Base-by-base conservation (phyloP, 2,113 vertebrate species). In the Gobiocypris rarus region DNA sequence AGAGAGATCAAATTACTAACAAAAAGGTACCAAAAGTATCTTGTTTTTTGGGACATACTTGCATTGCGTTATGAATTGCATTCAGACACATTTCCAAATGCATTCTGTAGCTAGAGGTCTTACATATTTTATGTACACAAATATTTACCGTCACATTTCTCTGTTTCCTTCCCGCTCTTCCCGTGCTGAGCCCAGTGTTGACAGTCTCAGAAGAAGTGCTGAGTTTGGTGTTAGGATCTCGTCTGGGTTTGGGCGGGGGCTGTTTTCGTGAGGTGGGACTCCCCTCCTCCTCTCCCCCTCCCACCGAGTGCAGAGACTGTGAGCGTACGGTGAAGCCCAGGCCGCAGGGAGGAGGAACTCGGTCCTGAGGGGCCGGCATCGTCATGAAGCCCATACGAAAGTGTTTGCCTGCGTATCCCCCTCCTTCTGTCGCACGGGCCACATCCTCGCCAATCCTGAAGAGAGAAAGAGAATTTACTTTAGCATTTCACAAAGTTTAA, bases 381-480 rank as follows among this genome's bases (percentile, higher is more conserved):
- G 98, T 99, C 97, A 98, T 98, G 91, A 97, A 99, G 79, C 97
- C 98, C 96, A 99, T 97, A 70, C 98, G 95, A 91, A 97, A 98
- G 85, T 98, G 97, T 87, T 97, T 98, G 82, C 97, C 96, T 63
- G 93, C 91, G 10, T 97, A 97, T 31, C 93, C 93, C 5, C 94
- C 94, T 13, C 93, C 93, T 26, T 98, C 97, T 73, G 95, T 94
- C 90, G 93, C 94, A 87, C 95, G 92, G 24, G 93, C 94, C 22
- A 96, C 97, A 79, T 97, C 96, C 81, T 96, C 97, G 50, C 96
- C 97, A 86, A 97, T 96, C 92, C 97, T 99, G 94, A 87, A 92
- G 77, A 75, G 31, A 85, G n/a, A 86, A 43, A 59, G 34, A 43
- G 56, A 34, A 8, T 63, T 78, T 10, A 31, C 17, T 84, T 50